Conservation (phyloP, 2,888 invertebrate species). For the Andrena haemorrhoa region DNA sequence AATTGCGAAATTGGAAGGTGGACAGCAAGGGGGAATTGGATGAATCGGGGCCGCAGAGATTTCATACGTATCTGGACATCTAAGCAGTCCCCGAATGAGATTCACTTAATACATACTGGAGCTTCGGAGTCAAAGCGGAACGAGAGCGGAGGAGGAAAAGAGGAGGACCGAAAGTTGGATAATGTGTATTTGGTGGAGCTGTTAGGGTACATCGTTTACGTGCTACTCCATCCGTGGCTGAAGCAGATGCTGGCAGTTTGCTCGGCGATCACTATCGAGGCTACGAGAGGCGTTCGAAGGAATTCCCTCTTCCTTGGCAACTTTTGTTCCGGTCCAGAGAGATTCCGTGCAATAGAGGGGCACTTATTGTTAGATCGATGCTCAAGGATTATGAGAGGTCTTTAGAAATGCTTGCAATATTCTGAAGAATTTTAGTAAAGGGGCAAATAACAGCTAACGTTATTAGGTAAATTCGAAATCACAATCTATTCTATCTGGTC, state of each 20-base stretch:
- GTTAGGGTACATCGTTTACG: conserved; percentile 18
- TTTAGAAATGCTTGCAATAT: not conserved
- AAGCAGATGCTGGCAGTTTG: conserved; percentile 26
- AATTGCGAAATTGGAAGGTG: not conserved
- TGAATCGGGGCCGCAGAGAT: conserved; percentile 2
- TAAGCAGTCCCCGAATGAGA: conserved; percentile 16
- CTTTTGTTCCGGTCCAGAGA: not conserved
- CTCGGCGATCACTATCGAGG: not conserved
- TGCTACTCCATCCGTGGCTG: conserved; percentile 16
- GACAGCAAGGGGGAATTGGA: not conserved
- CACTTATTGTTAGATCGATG: conserved; percentile 7
- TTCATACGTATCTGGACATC: conserved; percentile 15
- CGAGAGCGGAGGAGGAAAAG: conserved; percentile 5
- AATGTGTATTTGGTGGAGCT: conserved; percentile 42
- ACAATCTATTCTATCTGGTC: too few relatives aligned
- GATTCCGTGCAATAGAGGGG: not conserved
- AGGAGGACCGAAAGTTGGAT: conserved; percentile 24
- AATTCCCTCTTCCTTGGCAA: not conserved
- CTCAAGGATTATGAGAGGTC: not conserved
- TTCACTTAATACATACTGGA: conserved; percentile 17
- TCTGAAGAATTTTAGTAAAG: not conserved
- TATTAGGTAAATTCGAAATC: too few relatives aligned
- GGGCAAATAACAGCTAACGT: not conserved
- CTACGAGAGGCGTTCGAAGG: not conserved
- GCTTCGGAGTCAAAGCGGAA: not conserved